Conservation (phyloP, 2,888 invertebrate genomes). For the Lasioglossum zephyrum region DNA sequence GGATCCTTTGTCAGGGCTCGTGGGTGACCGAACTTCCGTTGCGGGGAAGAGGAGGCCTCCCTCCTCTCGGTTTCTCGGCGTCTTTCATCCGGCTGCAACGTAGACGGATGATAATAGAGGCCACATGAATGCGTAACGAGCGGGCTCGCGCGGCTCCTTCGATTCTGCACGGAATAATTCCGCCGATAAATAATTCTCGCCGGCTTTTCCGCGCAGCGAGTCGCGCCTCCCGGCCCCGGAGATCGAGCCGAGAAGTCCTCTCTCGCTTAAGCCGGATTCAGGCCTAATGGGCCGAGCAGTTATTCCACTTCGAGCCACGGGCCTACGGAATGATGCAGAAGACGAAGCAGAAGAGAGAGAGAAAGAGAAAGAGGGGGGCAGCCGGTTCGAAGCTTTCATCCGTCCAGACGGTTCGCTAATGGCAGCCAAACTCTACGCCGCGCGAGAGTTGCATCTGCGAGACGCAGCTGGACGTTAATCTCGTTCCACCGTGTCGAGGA, state of each 20-base stretch:
- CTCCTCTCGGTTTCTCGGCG: background rate
- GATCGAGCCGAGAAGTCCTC: constrained; percentile 43
- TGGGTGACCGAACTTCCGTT: constrained; percentile 63
- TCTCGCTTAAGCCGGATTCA: constrained; percentile 74
- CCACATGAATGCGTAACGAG: constrained; percentile 77
- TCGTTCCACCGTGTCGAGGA: constrained; percentile 25
- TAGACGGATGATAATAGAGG: constrained; percentile 68
- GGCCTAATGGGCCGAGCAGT: constrained; percentile 78
- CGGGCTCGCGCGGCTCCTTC: constrained; percentile 64
- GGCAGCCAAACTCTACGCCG: constrained; percentile 66
- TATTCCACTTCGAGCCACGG: constrained; percentile 62
- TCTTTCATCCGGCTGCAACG: constrained; percentile 32
- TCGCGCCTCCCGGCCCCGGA: background rate
- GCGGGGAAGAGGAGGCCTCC: constrained; percentile 14
- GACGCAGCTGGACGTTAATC: constrained; percentile 58
- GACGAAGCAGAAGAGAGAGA: background rate
- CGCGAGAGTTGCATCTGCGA: constrained; percentile 53
- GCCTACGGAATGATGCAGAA: background rate
- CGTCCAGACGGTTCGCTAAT: constrained; percentile 72
- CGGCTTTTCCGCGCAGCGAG: constrained; percentile 27
- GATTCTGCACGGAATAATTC: constrained; percentile 74
- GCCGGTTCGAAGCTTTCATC: constrained; percentile 62
- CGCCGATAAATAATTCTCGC: constrained; percentile 74
- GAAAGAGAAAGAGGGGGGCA: background rate
- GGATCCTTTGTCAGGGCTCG: constrained; percentile 52